Percentiles rank a stretch among this genome's conserved stretches.
Conservation (phyloP, 2,797 vertebrate genomes). For the Champsocephalus esox region DNA sequence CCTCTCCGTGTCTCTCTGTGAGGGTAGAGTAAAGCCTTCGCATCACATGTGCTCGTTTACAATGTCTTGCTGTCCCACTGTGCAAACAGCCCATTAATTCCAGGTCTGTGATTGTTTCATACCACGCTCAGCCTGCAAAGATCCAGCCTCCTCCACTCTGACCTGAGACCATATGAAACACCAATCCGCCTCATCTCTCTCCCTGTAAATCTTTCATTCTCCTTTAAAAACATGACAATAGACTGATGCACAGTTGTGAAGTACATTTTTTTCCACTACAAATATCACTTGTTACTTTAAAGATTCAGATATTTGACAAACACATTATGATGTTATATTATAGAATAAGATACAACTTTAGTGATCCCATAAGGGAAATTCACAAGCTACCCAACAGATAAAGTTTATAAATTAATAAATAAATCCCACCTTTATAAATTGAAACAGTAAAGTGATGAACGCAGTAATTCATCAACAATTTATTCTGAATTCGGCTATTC, state of each 20-base stretch:
- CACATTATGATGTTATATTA: not conserved
- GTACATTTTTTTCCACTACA: not conserved
- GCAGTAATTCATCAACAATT: not conserved
- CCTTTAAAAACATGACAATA: conserved; percentile 17
- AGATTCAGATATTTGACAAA: not conserved
- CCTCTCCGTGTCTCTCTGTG: not conserved
- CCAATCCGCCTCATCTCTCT: conserved; percentile 10
- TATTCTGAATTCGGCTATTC: too few relatives aligned
- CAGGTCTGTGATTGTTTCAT: conserved; percentile 66
- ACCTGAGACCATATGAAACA: conserved; percentile 14
- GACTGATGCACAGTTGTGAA: not conserved
- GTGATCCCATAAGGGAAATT: too few relatives aligned
- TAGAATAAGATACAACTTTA: not conserved
- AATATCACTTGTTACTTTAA: not conserved
- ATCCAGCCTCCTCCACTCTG: conserved; percentile 28
- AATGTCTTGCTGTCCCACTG: conserved; percentile 52
- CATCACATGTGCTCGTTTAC: conserved; percentile 58
- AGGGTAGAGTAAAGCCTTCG: conserved; percentile 31
- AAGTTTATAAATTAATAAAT: not conserved
- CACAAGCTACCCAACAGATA: not conserved
- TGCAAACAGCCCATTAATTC: conserved; percentile 76
- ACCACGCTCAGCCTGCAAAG: conserved; percentile 31
- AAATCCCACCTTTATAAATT: not conserved
- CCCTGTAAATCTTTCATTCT: not conserved
- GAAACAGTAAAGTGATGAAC: not conserved